These are phyloP conservation scores for Galaxea fascicularis DNA, from an alignment of 92 coral and sea anemone species.

Conservation along the genomic window DNA sequence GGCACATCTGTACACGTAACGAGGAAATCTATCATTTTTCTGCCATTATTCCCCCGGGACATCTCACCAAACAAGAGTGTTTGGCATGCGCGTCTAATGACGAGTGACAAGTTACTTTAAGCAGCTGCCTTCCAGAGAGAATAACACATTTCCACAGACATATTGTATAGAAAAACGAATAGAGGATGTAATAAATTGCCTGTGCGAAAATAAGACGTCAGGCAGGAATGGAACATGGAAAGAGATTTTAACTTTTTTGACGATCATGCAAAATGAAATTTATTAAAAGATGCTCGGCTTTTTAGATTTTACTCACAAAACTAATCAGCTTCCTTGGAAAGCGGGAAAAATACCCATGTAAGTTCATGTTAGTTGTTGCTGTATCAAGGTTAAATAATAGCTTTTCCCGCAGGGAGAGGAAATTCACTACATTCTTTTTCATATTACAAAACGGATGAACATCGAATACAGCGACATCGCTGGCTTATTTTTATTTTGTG, in stretches of 20 bases:
- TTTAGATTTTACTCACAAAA: not conserved
- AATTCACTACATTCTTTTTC: constrained; percentile 22
- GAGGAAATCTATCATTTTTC: not conserved
- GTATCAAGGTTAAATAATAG: not conserved
- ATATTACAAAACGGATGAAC: not conserved
- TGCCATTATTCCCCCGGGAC: too few species aligned
- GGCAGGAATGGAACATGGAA: not conserved
- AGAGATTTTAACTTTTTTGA: not conserved
- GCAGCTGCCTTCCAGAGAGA: not conserved
- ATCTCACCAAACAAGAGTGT: not conserved
- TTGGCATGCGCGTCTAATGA: too few species aligned
- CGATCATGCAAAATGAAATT: not conserved
- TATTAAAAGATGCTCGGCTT: not conserved
- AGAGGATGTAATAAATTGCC: not conserved
- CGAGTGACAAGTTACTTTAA: not conserved
- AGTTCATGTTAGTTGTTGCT: not conserved
- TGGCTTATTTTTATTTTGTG: not conserved
- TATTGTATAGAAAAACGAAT: not conserved
- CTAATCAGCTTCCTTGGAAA: not conserved
- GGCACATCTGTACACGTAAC: not conserved
- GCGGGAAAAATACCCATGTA: not conserved
- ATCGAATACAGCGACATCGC: constrained; percentile 2
- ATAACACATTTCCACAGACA: not conserved
- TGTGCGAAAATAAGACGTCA: too few species aligned
- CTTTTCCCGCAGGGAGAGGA: constrained; percentile 19